Percentiles rank a stretch among this genome's conserved stretches.
Evolutionary conservation across 2,113 vertebrate species (phyloP).

Genomic region (Arothron firmamentum): DNA sequence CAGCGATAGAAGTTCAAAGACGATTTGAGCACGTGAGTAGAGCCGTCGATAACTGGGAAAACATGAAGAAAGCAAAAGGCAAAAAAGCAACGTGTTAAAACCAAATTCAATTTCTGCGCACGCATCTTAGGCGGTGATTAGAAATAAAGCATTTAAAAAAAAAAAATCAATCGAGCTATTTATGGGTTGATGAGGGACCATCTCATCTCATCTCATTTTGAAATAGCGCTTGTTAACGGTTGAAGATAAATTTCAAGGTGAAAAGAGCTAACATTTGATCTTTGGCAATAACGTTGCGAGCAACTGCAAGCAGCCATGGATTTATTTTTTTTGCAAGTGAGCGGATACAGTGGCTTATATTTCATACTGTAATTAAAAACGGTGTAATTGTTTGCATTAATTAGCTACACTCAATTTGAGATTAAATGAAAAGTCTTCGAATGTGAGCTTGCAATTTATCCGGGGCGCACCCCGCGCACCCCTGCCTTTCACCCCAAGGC

Average conservation of each 20-base stretch:
- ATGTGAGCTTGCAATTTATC: too few relatives aligned
- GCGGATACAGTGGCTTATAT: conserved; percentile 38
- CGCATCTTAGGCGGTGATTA: conserved; percentile 61
- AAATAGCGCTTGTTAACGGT: conserved; percentile 71
- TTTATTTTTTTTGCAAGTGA: not conserved
- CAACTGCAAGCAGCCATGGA: conserved; percentile 5
- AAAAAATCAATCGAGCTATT: conserved; percentile 70
- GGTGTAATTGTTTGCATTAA: conserved; percentile 44
- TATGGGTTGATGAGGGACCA: conserved; percentile 60
- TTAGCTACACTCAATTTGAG: too few relatives aligned
- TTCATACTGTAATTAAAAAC: conserved; percentile 59
- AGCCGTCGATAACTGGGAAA: not conserved
- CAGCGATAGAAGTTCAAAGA: conserved; percentile 5
- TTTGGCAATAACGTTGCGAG: conserved; percentile 55
- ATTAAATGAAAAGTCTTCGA: too few relatives aligned
- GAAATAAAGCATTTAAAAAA: conserved; percentile 58
- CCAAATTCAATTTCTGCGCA: conserved; percentile 32
- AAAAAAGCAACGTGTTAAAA: conserved; percentile 6
- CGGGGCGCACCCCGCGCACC: too few relatives aligned
- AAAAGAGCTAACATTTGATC: conserved; percentile 66
- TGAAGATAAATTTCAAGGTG: conserved; percentile 58
- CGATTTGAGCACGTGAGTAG: conserved; percentile 3
- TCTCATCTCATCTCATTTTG: conserved; percentile 68
- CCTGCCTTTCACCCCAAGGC: too few relatives aligned
- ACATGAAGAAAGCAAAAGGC: not conserved